A percentile compares a stretch with the other conserved stretches of the same genome.
phyloP scores from a whole-genome alignment of 2,113 vertebrate genomes.

The Scophthalmus maximus region DNA sequence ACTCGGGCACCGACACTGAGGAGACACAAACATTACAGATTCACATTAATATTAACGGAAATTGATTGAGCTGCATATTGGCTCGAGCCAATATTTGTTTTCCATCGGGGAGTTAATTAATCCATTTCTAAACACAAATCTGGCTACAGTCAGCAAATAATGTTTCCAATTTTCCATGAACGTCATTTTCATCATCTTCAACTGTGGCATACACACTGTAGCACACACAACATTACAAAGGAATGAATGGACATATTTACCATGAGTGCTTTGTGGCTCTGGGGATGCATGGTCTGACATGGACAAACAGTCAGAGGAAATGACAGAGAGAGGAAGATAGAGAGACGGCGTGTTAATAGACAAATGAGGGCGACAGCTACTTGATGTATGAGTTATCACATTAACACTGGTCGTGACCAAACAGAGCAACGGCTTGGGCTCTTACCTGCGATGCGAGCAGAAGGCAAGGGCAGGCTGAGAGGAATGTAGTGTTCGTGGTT shows the following conservation, averaged over 20 bases:
- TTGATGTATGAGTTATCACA: conserved; percentile 46
- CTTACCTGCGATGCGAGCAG: conserved; percentile 81
- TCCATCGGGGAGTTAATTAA: conserved; percentile 23
- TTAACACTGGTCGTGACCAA: conserved; percentile 6
- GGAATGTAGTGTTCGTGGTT: conserved; percentile 97
- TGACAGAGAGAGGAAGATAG: conserved; percentile 35
- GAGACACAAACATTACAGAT: background rate
- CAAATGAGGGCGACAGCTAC: conserved; percentile 56
- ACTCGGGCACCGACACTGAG: conserved; percentile 91
- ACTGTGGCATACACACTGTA: background rate
- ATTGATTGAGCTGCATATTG: conserved; percentile 5
- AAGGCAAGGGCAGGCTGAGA: conserved; percentile 92
- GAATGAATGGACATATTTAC: conserved; percentile 76
- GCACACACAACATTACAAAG: conserved; percentile 24
- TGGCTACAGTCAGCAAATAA: conserved; percentile 38
- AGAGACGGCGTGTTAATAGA: conserved; percentile 60
- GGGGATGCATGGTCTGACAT: conserved; percentile 80
- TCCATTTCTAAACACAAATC: conserved; percentile 17
- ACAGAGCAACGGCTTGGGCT: background rate
- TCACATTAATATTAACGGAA: conserved; percentile 20
- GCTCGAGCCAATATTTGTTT: conserved; percentile 27
- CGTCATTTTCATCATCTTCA: background rate
- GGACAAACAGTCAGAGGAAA: conserved; percentile 58
- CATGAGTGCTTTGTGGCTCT: conserved; percentile 80
- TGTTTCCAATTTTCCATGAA: conserved; percentile 11